Evolutionary conservation across 2,797 vertebrate genomes (phyloP).

Genomic region (Tangara arthus): DNA sequence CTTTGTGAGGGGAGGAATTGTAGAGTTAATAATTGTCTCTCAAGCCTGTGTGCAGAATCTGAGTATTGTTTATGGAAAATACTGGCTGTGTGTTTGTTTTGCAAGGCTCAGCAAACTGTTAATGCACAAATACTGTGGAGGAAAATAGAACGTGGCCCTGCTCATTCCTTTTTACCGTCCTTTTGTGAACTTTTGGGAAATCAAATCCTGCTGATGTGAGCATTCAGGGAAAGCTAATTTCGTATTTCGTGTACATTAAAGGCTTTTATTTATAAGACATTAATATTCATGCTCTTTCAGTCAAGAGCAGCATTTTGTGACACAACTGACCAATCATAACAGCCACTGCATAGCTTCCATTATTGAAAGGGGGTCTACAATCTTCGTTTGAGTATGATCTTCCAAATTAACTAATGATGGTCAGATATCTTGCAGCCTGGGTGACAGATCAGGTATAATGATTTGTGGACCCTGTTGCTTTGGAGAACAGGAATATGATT

Average conservation of each 20-base stretch:
- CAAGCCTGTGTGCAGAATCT: not conserved
- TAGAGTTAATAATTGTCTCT: not conserved
- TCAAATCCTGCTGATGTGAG: slow-evolving; percentile 16
- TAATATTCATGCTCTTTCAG: not conserved
- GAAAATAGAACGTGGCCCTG: not conserved
- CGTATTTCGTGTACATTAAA: not conserved
- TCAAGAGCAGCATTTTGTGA: not conserved
- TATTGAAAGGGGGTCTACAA: not conserved
- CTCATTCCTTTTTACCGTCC: not conserved
- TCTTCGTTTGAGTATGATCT: not conserved
- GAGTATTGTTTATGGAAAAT: not conserved
- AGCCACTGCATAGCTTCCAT: not conserved
- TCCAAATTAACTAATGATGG: not conserved
- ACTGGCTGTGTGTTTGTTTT: not conserved
- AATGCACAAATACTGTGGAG: not conserved
- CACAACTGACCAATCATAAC: not conserved
- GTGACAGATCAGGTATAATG: not conserved
- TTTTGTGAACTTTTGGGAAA: slow-evolving; percentile 23
- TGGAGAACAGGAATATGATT: not conserved
- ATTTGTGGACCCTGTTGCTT: not conserved
- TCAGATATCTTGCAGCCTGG: not conserved
- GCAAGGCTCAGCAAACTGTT: slow-evolving; percentile 1
- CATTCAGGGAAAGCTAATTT: slow-evolving; percentile 15
- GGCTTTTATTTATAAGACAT: not conserved
- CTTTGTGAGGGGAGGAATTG: not conserved